A percentile compares a stretch with the other conserved stretches of the same genome.
phyloP scores from a whole-genome alignment of 2,888 invertebrate species.

The Spisula solida region DNA sequence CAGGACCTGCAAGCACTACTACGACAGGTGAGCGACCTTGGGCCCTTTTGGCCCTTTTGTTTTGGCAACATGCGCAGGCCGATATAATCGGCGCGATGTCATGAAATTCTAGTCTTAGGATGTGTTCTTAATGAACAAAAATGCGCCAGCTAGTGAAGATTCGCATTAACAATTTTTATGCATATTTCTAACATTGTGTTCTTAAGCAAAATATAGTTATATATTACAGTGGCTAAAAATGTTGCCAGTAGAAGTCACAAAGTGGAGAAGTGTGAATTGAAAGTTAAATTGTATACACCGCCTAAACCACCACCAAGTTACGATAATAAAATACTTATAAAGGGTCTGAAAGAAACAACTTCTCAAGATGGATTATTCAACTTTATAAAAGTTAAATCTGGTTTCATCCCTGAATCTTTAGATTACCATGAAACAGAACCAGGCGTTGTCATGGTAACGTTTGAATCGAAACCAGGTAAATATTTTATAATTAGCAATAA shows the following conservation, averaged over 20 bases:
- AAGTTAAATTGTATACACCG: slow-evolving; percentile 40
- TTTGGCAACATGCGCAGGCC: too few species aligned
- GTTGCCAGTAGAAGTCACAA: slow-evolving; percentile 44
- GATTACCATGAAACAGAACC: slow-evolving; percentile 42
- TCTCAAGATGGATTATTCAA: slow-evolving; percentile 47
- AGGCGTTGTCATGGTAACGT: slow-evolving; percentile 34
- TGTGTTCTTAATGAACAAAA: too few species aligned
- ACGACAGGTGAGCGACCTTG: too few species aligned
- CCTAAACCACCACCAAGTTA: slow-evolving; percentile 55
- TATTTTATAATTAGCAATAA: not conserved
- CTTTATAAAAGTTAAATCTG: slow-evolving; percentile 52
- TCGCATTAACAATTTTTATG: too few species aligned
- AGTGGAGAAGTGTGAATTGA: slow-evolving; percentile 32
- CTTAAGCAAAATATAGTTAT: too few species aligned
- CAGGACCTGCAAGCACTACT: too few species aligned
- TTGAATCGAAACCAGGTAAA: slow-evolving; percentile 9
- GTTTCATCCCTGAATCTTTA: not conserved
- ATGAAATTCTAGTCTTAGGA: too few species aligned
- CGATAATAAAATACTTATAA: slow-evolving; percentile 51
- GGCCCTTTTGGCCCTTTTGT: too few species aligned
- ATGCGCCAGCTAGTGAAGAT: too few species aligned
- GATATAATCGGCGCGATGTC: too few species aligned
- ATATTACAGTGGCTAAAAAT: slow-evolving; percentile 43
- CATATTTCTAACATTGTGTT: too few species aligned
- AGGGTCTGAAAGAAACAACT: slow-evolving; percentile 45